phyloP scores from a whole-genome alignment of 2,888 invertebrate species.

The Sericinus montela region DNA sequence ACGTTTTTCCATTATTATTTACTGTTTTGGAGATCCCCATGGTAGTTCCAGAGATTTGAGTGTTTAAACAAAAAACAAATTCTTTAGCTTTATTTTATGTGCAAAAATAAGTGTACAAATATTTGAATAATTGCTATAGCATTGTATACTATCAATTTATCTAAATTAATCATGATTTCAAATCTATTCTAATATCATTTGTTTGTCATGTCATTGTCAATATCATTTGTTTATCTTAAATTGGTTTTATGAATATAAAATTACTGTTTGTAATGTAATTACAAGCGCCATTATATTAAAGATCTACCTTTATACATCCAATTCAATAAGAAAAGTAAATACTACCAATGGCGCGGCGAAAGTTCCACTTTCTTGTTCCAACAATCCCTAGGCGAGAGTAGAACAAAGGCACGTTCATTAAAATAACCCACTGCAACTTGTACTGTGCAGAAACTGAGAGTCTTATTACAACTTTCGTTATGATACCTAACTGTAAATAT shows the following conservation, averaged over 20 bases:
- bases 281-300: slow-evolving; percentile 35
- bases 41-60: too few relatives aligned
- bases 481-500: not conserved
- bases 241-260: not conserved
- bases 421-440: slow-evolving; percentile 49
- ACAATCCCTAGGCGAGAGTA: slow-evolving; percentile 51
- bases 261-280: slow-evolving; percentile 25
- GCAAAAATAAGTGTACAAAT: too few relatives aligned
- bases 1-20: too few relatives aligned
- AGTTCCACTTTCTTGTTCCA: slow-evolving; percentile 70
- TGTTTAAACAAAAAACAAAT: too few relatives aligned
- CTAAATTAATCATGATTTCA: too few relatives aligned
- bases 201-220: too few relatives aligned
- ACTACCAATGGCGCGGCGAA: slow-evolving; percentile 44
- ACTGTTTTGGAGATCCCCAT: too few relatives aligned
- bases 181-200: too few relatives aligned
- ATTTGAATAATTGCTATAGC: too few relatives aligned
- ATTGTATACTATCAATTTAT: too few relatives aligned
- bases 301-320: slow-evolving; percentile 51
- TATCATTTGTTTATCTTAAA: too few relatives aligned
- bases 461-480: slow-evolving; percentile 4
- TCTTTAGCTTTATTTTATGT: too few relatives aligned
- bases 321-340: slow-evolving; percentile 71
- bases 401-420: slow-evolving; percentile 71
- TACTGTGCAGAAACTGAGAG: slow-evolving; percentile 18